Conservation (phyloP, 2,113 vertebrate genomes). For the Psilopsiagon aymara region DNA sequence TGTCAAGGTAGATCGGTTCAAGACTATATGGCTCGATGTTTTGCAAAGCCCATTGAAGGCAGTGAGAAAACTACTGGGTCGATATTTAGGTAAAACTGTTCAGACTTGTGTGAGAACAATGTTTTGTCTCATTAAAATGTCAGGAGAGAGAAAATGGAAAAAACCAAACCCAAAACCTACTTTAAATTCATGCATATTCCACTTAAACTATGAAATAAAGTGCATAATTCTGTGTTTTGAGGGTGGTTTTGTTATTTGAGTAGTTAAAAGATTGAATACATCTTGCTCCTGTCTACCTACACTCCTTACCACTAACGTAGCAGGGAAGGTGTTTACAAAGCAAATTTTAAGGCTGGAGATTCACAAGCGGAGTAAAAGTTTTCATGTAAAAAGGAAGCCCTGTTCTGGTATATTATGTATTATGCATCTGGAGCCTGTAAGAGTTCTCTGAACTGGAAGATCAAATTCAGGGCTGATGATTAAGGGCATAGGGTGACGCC, state of each 20-base stretch:
- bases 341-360: neutral
- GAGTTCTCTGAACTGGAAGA: neutral
- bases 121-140: neutral
- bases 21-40: fast-evolving
- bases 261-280: neutral
- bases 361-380: neutral
- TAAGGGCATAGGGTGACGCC: neutral
- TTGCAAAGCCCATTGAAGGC: neutral
- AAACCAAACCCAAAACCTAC: neutral
- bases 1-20: fast-evolving
- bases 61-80: neutral
- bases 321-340: neutral
- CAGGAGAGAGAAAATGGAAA: neutral
- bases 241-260: neutral
- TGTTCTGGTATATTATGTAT: neutral
- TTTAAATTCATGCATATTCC: neutral
- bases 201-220: neutral
- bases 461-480: neutral
- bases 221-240: neutral
- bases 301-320: neutral
- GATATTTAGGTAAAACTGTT: neutral
- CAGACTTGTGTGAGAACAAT: neutral
- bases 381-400: neutral
- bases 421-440: neutral
- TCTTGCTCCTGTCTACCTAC: neutral